A percentile compares a stretch with the other conserved stretches of the same genome.
Evolutionary conservation across 2,888 invertebrate species (phyloP).

Genomic region (Drosophila formosana): DNA sequence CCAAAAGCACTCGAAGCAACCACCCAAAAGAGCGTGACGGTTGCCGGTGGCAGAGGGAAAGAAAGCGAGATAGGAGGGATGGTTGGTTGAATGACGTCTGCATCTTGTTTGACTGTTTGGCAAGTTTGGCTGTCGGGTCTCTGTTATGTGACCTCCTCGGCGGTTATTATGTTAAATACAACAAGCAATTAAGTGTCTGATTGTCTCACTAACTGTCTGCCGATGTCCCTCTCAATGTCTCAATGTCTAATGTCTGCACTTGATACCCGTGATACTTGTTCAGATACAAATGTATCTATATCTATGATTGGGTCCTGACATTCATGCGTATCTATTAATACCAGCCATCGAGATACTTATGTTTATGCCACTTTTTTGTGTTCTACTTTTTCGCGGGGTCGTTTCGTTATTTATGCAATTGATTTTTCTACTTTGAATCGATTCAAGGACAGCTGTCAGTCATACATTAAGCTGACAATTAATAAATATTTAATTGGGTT

Average conservation of each 20-base stretch:
- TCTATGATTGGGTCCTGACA: constrained; percentile 25
- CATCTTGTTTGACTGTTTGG: constrained; percentile 8
- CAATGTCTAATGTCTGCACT: constrained; percentile 27
- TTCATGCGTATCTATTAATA: constrained; percentile 25
- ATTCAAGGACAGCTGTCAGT: constrained; percentile 11
- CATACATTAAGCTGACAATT: constrained; percentile 1
- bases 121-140: constrained; percentile 8
- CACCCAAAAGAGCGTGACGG: constrained; percentile 43
- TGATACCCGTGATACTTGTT: constrained; percentile 5
- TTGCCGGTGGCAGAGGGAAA: background rate
- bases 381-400: constrained; percentile 33
- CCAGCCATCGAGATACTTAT: constrained; percentile 6
- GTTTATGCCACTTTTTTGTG: constrained; percentile 26
- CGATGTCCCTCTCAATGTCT: constrained; percentile 14
- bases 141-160: constrained; percentile 29
- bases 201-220: constrained; percentile 30
- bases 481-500: background rate
- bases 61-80: background rate
- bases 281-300: constrained; percentile 28
- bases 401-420: constrained; percentile 34
- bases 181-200: constrained; percentile 75
- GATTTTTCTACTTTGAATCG: constrained; percentile 27
- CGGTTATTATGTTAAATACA: constrained; percentile 75
- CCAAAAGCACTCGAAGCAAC: constrained; percentile 67
- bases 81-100: constrained; percentile 20